A percentile compares a stretch with the other conserved stretches of the same genome.
Conservation (phyloP, 2,888 invertebrate species). For the Latrodectus hesperus region DNA sequence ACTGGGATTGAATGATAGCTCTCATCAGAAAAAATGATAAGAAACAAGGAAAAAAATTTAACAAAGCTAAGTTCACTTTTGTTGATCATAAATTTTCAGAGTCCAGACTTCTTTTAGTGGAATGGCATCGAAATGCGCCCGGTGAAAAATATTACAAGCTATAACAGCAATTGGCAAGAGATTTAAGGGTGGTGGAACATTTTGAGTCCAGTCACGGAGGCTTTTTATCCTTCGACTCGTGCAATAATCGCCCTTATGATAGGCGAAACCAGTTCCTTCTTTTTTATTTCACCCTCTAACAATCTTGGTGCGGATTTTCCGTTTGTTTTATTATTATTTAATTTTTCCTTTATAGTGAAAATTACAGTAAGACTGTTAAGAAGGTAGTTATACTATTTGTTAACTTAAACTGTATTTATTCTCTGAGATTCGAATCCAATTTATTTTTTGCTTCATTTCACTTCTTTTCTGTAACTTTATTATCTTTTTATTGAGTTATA, state of each 20-base stretch:
- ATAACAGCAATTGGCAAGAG: slow-evolving; percentile 60
- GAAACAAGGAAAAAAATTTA: too few relatives aligned
- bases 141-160: slow-evolving; percentile 60
- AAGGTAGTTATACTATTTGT: slow-evolving; percentile 57
- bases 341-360: slow-evolving; percentile 5
- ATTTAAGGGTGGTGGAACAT: slow-evolving; percentile 42
- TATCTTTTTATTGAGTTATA: too few relatives aligned
- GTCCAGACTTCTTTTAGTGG: slow-evolving; percentile 23
- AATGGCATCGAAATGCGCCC: slow-evolving; percentile 31
- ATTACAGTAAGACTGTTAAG: slow-evolving; percentile 28
- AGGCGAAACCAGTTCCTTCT: slow-evolving; percentile 16
- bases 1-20: too few relatives aligned
- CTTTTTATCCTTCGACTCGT: slow-evolving; percentile 3
- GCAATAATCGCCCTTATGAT: slow-evolving; percentile 17
- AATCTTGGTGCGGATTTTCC: slow-evolving; percentile 15
- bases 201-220: slow-evolving; percentile 43
- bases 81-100: slow-evolving; percentile 44
- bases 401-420: background rate
- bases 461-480: too few relatives aligned
- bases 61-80: too few relatives aligned
- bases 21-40: too few relatives aligned
- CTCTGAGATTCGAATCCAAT: too few relatives aligned
- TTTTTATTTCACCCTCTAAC: background rate
- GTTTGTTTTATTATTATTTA: slow-evolving; percentile 15
- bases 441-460: too few relatives aligned